These are phyloP conservation scores for Geococcyx californianus DNA, from an alignment of 2,113 vertebrate genomes.

Conservation along the genomic window DNA sequence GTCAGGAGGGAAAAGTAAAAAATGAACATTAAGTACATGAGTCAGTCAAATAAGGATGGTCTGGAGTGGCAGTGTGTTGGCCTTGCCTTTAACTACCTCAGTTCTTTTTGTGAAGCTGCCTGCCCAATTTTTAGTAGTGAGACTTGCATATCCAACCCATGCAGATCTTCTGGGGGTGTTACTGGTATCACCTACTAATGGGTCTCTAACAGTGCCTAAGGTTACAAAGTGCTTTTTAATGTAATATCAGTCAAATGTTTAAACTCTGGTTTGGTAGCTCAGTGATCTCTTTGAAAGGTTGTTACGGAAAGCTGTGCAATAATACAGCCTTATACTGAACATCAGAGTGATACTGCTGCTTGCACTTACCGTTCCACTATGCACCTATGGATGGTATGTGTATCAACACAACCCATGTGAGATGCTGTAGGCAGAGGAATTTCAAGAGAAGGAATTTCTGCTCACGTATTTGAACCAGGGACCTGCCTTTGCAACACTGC, in stretches of 20 bases:
- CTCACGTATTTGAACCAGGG: background rate
- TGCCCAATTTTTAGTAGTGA: background rate
- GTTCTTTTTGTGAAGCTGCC: background rate
- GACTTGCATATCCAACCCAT: background rate
- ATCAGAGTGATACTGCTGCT: background rate
- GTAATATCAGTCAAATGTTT: fast-evolving
- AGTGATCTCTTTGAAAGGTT: background rate
- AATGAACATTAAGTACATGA: fast-evolving
- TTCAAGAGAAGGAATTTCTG: background rate
- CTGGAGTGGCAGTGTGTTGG: background rate
- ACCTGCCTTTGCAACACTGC: background rate
- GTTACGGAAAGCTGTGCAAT: background rate
- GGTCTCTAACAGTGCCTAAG: background rate
- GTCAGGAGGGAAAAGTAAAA: background rate
- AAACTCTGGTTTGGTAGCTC: background rate
- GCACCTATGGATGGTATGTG: background rate
- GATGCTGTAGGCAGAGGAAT: background rate
- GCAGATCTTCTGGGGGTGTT: background rate
- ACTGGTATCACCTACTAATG: background rate
- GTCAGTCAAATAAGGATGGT: background rate
- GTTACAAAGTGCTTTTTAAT: background rate
- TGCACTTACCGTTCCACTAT: fast-evolving
- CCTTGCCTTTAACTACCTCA: background rate
- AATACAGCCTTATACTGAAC: background rate
- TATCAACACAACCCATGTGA: background rate